phyloP scores from a whole-genome alignment of 2,113 vertebrate genomes.

The Stegostoma tigrinum region DNA sequence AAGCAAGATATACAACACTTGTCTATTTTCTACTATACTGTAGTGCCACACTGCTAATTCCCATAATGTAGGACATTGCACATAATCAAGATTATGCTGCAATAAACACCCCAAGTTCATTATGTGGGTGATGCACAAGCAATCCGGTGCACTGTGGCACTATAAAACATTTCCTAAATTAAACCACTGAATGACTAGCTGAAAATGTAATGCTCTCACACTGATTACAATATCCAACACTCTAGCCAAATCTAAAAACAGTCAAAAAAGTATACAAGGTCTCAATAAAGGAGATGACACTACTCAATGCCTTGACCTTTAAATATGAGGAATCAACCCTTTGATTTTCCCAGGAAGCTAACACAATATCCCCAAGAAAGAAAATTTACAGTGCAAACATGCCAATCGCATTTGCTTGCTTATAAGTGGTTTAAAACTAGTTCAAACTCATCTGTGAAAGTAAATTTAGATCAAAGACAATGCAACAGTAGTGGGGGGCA shows the following conservation, averaged over 20 bases:
- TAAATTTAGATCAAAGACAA: not conserved
- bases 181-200: not conserved
- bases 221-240: not conserved
- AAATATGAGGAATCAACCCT: not conserved
- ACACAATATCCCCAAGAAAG: not conserved
- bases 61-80: not conserved
- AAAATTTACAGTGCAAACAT: not conserved
- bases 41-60: not conserved
- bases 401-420: not conserved
- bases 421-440: not conserved
- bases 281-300: not conserved
- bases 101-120: not conserved
- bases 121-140: not conserved
- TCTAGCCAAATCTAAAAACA: not conserved
- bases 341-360: not conserved
- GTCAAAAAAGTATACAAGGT: not conserved
- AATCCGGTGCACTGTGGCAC: not conserved
- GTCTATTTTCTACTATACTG: not conserved
- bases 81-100: not conserved
- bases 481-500: not conserved
- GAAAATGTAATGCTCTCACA: not conserved
- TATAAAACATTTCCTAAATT: not conserved
- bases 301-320: not conserved
- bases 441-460: not conserved
- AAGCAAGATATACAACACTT: not conserved